Evolutionary conservation across 2,113 vertebrate genomes (phyloP), one percentile per base, ranked within the genome.

Genomic region (Dicrurus megarhynchus): DNA sequence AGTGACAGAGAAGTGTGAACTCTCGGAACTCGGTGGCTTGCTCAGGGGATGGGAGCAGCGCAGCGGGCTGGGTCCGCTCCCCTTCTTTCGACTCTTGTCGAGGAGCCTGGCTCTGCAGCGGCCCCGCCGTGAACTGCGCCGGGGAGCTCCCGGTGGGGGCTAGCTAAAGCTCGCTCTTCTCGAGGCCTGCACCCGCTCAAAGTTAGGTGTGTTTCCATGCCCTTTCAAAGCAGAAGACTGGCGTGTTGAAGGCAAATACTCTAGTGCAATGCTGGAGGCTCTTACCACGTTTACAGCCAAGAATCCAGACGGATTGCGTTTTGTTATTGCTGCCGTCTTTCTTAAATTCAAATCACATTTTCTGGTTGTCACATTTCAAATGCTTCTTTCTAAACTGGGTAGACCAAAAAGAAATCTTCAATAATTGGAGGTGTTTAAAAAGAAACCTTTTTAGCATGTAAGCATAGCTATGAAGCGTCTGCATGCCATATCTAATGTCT

Each of bases 1-100:
- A 4, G 44, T 4, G 10, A 11, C n/a, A 1, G 64, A 3, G 7
- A 10, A 5, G 53, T 1, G 63, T 1, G 44, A n/a, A 1, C 20
- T 44, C 33, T 47, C 2, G 30, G 10, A 2, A 0, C 10, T 4
- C 6, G 30, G 13, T 2, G 63, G 6, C 14, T 30, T 4, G 41
- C 49, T 16, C 7, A 0, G 67, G 67, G 42, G 2, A 10, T 11
- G 47, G 42, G 20, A 19, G n/a, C 20, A 1, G 7, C 4, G 23
- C 49, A 1, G 30, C 13, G 1, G 4, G 49, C 22, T 11, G 55
- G 4, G 16, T 33, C 7, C 15, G 5, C 42, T 41, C 3, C 22
- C 20, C 12, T 13, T 4, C 32, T 19, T 19, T 4, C 11, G 1
- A 0, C 39, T 24, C 20, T 1, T 5, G 22, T 18, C 32, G 0